Evolutionary conservation across 2,113 vertebrate genomes (phyloP).

Genomic region (Cettia cetti): DNA sequence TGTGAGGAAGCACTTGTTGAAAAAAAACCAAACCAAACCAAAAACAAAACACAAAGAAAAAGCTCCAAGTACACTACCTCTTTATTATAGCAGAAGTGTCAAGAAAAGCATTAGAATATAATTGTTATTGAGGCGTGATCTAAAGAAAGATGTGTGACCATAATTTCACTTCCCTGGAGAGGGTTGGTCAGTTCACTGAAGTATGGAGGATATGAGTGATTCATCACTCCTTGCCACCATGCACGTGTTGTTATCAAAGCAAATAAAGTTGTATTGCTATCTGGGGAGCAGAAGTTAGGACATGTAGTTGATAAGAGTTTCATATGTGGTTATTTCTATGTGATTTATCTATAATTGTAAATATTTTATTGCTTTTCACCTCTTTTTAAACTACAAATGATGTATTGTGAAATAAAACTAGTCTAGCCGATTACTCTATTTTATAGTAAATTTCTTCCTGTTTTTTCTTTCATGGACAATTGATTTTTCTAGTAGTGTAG

Average conservation of each 20-base stretch:
- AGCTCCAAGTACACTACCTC: accelerated
- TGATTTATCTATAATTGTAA: conserved; percentile 29
- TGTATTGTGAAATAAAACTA: neutral
- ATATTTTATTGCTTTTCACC: conserved; percentile 19
- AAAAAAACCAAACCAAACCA: neutral
- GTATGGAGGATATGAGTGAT: conserved; percentile 36
- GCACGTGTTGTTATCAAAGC: conserved; percentile 62
- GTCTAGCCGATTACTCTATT: neutral
- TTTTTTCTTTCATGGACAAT: conserved; percentile 3
- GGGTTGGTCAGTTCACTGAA: conserved; percentile 37
- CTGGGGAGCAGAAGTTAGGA: conserved; percentile 71
- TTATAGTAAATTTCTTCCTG: conserved; percentile 20
- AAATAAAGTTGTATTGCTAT: conserved; percentile 76
- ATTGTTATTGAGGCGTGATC: conserved; percentile 32
- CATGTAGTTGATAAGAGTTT: conserved; percentile 67
- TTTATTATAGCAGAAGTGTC: neutral
- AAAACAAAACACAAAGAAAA: neutral
- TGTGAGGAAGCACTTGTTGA: neutral
- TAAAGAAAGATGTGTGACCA: conserved; percentile 42
- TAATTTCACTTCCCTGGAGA: conserved; percentile 39
- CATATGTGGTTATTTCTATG: conserved; percentile 70
- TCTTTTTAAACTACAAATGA: conserved; percentile 5
- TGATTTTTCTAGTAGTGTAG: conserved; percentile 2
- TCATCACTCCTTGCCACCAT: conserved; percentile 38
- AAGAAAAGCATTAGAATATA: conserved; percentile 26